These are phyloP conservation scores for Thunnus maccoyii DNA, from an alignment of 2,113 vertebrate genomes.

Conservation along the genomic window DNA sequence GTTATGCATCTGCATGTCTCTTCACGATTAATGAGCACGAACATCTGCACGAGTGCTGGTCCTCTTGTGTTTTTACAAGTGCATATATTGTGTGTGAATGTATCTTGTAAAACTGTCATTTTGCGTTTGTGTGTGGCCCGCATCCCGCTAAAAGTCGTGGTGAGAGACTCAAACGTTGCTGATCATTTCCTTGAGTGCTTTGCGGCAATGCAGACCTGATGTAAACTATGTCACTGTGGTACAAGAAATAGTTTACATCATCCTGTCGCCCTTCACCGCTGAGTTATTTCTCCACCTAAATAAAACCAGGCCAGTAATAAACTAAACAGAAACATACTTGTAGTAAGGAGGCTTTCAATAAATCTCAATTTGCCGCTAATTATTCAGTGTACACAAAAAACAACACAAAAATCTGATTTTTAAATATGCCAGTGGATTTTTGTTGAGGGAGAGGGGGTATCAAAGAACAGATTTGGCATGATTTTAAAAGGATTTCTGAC, in stretches of 20 bases:
- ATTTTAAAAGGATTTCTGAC: conserved; percentile 11
- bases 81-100: not conserved
- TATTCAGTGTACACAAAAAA: not conserved
- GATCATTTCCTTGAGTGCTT: conserved; percentile 53
- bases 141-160: not conserved
- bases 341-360: conserved; percentile 26
- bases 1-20: not conserved
- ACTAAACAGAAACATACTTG: conserved; percentile 40
- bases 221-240: conserved; percentile 55
- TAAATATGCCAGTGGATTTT: not conserved
- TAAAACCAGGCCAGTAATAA: conserved; percentile 25
- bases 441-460: not conserved
- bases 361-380: conserved; percentile 21
- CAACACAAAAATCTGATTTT: not conserved
- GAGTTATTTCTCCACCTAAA: conserved; percentile 35
- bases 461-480: not conserved
- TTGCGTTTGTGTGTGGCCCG: conserved; percentile 52
- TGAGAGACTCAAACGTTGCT: conserved; percentile 26
- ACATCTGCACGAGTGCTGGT: not conserved
- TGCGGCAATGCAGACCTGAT: conserved; percentile 23
- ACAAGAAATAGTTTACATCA: conserved; percentile 51
- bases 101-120: conserved; percentile 23
- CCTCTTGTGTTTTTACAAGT: conserved; percentile 29
- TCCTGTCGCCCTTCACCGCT: not conserved
- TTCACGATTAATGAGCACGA: not conserved